These are phyloP conservation scores for Macrocentrus cingulum DNA, from an alignment of 1,140 invertebrate species.

Conservation along the genomic window DNA sequence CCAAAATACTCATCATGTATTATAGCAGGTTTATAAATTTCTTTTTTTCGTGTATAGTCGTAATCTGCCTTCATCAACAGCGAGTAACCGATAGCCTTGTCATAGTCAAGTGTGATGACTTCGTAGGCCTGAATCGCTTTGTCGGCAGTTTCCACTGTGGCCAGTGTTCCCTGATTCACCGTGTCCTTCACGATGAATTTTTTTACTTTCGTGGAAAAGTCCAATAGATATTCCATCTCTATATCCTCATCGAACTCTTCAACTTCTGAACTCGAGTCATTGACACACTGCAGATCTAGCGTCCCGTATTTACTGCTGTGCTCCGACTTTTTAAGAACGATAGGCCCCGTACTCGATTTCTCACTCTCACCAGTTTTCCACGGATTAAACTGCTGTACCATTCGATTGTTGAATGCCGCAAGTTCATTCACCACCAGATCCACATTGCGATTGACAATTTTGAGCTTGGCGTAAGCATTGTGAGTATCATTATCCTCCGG, in stretches of 20 bases:
- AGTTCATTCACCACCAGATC: conserved; percentile 13
- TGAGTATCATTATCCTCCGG: not conserved
- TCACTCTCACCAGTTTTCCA: conserved; percentile 16
- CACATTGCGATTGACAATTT: conserved; percentile 18
- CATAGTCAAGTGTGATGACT: conserved; percentile 39
- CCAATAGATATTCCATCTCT: conserved; percentile 4
- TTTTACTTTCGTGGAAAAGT: conserved; percentile 9
- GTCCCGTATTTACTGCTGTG: conserved; percentile 22
- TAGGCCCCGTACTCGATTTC: not conserved
- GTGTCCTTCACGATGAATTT: conserved; percentile 26
- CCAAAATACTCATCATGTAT: conserved; percentile 34
- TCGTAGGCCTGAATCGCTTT: conserved; percentile 43
- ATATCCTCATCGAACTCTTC: conserved; percentile 28
- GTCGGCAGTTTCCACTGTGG: conserved; percentile 21
- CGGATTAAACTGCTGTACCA: conserved; percentile 11
- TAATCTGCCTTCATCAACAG: conserved; percentile 34
- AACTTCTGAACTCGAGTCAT: conserved; percentile 43
- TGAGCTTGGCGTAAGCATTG: conserved; percentile 11
- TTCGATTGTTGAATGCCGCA: conserved; percentile 14
- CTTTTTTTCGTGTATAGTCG: conserved; percentile 21
- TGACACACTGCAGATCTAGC: conserved; percentile 49
- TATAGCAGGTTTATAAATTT: conserved; percentile 16
- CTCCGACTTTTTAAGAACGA: conserved; percentile 15
- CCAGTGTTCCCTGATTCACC: conserved; percentile 29
- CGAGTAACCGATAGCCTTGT: conserved; percentile 46